A percentile compares a stretch with the other conserved stretches of the same genome.
Evolutionary conservation across 2,888 invertebrate genomes (phyloP).

Genomic region (Drosophila austrosaltans): DNA sequence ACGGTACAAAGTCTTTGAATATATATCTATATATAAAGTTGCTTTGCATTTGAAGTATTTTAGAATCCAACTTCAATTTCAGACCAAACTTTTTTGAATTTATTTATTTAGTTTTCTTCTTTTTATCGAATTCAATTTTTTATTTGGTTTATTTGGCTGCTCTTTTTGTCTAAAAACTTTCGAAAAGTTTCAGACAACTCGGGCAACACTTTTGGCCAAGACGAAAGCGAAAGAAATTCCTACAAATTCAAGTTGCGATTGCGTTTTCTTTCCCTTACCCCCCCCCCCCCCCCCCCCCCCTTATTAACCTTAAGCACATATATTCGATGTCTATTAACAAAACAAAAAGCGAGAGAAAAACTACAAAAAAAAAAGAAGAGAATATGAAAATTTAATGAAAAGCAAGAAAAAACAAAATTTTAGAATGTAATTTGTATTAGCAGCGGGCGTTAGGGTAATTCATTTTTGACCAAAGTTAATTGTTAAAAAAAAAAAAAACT

Average conservation of each 20-base stretch:
- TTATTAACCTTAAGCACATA: constrained; percentile 56
- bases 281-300: constrained; percentile 28
- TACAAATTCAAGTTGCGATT: constrained; percentile 52
- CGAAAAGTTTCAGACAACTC: constrained; percentile 49
- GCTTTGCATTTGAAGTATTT: constrained; percentile 5
- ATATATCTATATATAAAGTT: constrained; percentile 31
- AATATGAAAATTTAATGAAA: constrained; percentile 26
- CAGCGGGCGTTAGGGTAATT: constrained; percentile 72
- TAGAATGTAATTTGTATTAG: constrained; percentile 50
- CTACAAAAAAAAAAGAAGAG: constrained; percentile 35
- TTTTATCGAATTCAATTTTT: constrained; percentile 12
- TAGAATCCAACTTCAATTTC: neutral
- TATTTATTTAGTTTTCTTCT: constrained; percentile 20
- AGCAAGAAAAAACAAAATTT: constrained; percentile 43
- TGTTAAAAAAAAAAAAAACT: constrained; percentile 48
- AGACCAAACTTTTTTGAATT: constrained; percentile 2
- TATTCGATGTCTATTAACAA: constrained; percentile 63
- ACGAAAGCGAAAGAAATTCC: constrained; percentile 16
- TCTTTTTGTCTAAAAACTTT: constrained; percentile 47
- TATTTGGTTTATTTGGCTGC: neutral
- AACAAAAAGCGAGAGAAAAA: constrained; percentile 32
- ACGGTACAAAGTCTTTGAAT: constrained; percentile 61
- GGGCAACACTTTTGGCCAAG: constrained; percentile 20
- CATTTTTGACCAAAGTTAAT: constrained; percentile 69
- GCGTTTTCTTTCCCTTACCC: constrained; percentile 37